Evolutionary conservation across 2,113 vertebrate genomes (phyloP), one percentile per base, ranked within the genome.

Genomic region (Chauna torquata): DNA sequence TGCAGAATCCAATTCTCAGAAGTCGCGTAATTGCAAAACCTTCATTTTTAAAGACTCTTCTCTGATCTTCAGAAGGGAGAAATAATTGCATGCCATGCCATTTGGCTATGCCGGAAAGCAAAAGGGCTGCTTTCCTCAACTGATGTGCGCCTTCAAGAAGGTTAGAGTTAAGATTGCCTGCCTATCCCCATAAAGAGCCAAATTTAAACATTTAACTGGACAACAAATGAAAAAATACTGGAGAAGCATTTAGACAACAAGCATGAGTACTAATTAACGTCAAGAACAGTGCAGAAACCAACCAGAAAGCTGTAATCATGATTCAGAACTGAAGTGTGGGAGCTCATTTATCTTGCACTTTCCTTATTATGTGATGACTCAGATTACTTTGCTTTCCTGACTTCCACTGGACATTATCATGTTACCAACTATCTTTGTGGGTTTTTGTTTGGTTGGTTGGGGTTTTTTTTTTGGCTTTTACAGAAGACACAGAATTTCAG

Each of bases 341-440:
- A 96, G 87, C 87, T 77, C 54, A 88, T 91, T 97, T 91, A 95
- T 97, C 95, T 96, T 91, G 62, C 12, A 40, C 91, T 95, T 95
- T 93, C 91, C 79, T 86, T 85, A 80, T 66, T 94, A 69, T 0
- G 32, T 9, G 12, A 82, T 90, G 95, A 96, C 91, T 96, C 96
- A 79, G 52, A 82, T 52, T 58, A 16, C 40, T 94, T 90, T 47
- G 75, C 82, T 78, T 90, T 74, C 82, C 79, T 52, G 59, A 92
- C 64, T 95, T 90, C 92, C 91, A 85, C 90, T 96, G 91, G 95
- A 90, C 85, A 38, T 70, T 44, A 94, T 55, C 91, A 82, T 85
- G 45, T 70, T 44, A 94, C 52, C 91, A 85, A 87, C 84, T 59
- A 50, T 32, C 42, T 62, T 69, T 45, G 30, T 72, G 69, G 54